A percentile compares a stretch with the other conserved stretches of the same genome.
Evolutionary conservation across 2,888 invertebrate genomes (phyloP).

Genomic region (Thymelicus acteon): DNA sequence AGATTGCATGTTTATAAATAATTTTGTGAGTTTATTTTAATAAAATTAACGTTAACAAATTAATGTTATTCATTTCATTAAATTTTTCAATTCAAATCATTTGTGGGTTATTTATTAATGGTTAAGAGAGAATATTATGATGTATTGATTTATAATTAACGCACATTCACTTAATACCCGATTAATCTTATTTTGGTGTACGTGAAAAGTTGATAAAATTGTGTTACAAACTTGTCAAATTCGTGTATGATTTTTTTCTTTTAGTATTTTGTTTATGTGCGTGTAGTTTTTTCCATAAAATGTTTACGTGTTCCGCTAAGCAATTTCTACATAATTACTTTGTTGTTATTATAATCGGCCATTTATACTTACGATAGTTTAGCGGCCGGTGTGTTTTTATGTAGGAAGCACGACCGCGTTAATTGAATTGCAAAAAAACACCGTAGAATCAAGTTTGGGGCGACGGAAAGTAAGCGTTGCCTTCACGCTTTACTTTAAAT

Average conservation of each 20-base stretch:
- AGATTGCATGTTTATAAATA: slow-evolving; percentile 11
- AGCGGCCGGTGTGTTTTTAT: slow-evolving; percentile 11
- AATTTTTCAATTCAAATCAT: not conserved
- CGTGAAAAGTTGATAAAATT: slow-evolving; percentile 24
- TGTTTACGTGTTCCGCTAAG: not conserved
- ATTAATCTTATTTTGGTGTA: not conserved
- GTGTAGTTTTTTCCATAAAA: slow-evolving; percentile 19
- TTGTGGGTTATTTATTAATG: not conserved
- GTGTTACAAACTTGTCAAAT: slow-evolving; percentile 43
- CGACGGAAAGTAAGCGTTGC: slow-evolving; percentile 21
- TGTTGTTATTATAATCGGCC: slow-evolving; percentile 21
- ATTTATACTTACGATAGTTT: slow-evolving; percentile 2
- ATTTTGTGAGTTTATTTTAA: slow-evolving; percentile 13
- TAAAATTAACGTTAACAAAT: slow-evolving; percentile 8
- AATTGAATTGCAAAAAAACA: slow-evolving; percentile 15
- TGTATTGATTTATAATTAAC: slow-evolving; percentile 7
- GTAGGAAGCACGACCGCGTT: slow-evolving; percentile 21
- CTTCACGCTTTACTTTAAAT: slow-evolving; percentile 24
- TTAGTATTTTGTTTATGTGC: slow-evolving; percentile 24
- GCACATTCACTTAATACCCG: slow-evolving; percentile 19
- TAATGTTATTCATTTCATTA: not conserved
- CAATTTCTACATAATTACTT: slow-evolving; percentile 33
- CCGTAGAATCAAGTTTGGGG: slow-evolving; percentile 12
- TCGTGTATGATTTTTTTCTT: slow-evolving; percentile 27
- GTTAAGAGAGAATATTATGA: not conserved